Evolutionary conservation across 2,888 invertebrate species (phyloP), one percentile per base, ranked within the genome.

Genomic region (Leucophora obtusa): DNA sequence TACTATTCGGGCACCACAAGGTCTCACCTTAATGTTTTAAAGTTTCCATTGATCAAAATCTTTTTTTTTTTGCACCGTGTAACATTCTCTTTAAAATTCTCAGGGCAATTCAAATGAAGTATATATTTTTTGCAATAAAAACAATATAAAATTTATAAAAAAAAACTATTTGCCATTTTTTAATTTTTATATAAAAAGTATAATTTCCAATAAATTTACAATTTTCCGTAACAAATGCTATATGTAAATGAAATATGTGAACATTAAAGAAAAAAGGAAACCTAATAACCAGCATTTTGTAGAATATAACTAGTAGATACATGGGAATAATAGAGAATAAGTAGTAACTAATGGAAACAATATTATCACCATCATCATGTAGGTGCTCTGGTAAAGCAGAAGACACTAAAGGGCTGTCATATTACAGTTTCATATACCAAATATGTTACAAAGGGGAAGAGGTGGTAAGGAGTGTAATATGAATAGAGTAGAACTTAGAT

Each of bases 131-230:
- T 24, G 24, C 24, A 24, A 24, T 24, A 3, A 5, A 5, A 24
- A 24, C 24, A 24, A 24, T 24, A 28, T 28, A 28, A 14, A 38
- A 11, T 38, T 38, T 59, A 14, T 8, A 18, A 6, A 15, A 54
- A 54, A 60, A 33, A 60, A 0, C 3, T 3, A n/a, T n/a, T 50
- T 50, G 0, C 18, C 4, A 3, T 66, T 24, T 66, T 53, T 68
- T 59, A 70, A 59, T 38, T 69, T 60, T 38, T 73, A 59, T 51
- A 35, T 65, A 69, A 14, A 63, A 28, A 28, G 28, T 53, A 43
- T 56, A 69, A 65, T 59, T 58, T 73, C 15, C 58, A 75, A 75
- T 70, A 74, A 65, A 75, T 60, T 66, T n/a, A 10, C 35, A 75
- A 79, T 62, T 71, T 71, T 65, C n/a, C 35, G 11, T 54, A 70